A percentile compares a stretch with the other conserved stretches of the same genome.
These are phyloP conservation scores for Emesis furor DNA, from an alignment of 2,888 invertebrate genomes.

Conservation along the genomic window DNA sequence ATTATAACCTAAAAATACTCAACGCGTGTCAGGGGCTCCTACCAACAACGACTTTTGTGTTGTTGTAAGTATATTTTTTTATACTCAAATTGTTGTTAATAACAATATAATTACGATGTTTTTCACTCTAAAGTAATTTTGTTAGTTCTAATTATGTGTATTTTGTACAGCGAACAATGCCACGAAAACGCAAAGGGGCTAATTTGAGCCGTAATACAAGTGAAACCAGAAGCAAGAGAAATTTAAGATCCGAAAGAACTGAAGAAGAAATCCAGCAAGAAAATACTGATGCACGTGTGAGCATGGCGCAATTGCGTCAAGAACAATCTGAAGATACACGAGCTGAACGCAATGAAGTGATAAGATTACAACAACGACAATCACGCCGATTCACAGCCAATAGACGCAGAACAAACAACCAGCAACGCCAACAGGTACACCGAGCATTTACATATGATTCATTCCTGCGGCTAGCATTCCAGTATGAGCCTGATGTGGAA, in stretches of 20 bases:
- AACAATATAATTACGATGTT: background rate
- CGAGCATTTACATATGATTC: conserved; percentile 62
- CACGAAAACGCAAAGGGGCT: conserved; percentile 63
- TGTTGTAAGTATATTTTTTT: conserved; percentile 49
- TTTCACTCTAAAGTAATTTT: background rate
- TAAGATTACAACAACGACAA: conserved; percentile 62
- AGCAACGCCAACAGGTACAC: conserved; percentile 64
- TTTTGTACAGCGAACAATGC: conserved; percentile 65
- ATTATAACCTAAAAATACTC: conserved; percentile 47
- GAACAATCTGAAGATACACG: conserved; percentile 52
- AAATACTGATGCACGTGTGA: conserved; percentile 50
- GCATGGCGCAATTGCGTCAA: conserved; percentile 56
- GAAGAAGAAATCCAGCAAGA: conserved; percentile 68
- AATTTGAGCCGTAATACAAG: conserved; percentile 58
- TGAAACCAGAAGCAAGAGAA: conserved; percentile 34
- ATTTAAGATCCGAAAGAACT: conserved; percentile 20
- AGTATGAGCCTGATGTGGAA: conserved; percentile 63
- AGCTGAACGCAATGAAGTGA: conserved; percentile 63
- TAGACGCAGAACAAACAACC: conserved; percentile 59
- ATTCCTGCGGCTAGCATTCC: conserved; percentile 64
- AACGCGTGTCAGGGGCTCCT: conserved; percentile 59
- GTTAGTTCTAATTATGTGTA: conserved; percentile 41
- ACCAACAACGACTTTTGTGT: conserved; percentile 50
- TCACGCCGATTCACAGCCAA: conserved; percentile 59
- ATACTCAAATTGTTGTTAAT: conserved; percentile 22